phyloP scores from a whole-genome alignment of 2,888 invertebrate species.

The Lasioglossum figueresi region DNA sequence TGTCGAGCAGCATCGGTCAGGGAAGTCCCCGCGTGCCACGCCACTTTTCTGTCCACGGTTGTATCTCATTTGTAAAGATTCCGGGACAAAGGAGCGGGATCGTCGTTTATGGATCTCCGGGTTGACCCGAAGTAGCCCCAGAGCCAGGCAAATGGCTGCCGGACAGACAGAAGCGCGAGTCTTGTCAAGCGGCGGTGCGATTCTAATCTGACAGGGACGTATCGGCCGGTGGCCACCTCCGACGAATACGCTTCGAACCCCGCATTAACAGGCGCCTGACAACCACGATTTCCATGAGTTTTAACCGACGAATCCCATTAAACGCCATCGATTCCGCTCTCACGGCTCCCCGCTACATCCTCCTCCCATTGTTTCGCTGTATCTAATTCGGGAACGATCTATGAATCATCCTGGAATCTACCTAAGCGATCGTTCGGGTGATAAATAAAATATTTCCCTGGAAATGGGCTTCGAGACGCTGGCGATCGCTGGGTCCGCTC shows the following conservation, averaged over 20 bases:
- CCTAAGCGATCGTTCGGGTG: background rate
- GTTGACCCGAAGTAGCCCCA: constrained; percentile 74
- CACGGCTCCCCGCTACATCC: background rate
- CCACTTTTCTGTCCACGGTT: constrained; percentile 68
- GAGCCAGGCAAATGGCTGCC: constrained; percentile 56
- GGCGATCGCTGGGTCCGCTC: background rate
- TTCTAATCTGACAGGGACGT: constrained; percentile 83
- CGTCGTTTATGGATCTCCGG: constrained; percentile 76
- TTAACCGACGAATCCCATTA: constrained; percentile 41
- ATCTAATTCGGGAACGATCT: background rate
- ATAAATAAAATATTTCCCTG: background rate
- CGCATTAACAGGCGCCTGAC: constrained; percentile 77
- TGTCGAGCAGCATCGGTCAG: constrained; percentile 70
- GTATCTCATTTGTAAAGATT: constrained; percentile 82
- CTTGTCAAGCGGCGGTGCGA: constrained; percentile 82
- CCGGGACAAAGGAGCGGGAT: constrained; percentile 77
- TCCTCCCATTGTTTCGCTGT: background rate
- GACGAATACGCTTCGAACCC: constrained; percentile 56
- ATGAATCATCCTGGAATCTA: background rate
- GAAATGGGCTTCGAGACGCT: background rate
- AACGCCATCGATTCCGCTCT: background rate
- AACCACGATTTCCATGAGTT: constrained; percentile 77
- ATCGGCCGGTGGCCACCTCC: constrained; percentile 72
- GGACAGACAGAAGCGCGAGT: constrained; percentile 83
- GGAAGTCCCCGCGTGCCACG: constrained; percentile 47